Conservation (phyloP, 2,113 vertebrate genomes). For the Sorex araneus region DNA sequence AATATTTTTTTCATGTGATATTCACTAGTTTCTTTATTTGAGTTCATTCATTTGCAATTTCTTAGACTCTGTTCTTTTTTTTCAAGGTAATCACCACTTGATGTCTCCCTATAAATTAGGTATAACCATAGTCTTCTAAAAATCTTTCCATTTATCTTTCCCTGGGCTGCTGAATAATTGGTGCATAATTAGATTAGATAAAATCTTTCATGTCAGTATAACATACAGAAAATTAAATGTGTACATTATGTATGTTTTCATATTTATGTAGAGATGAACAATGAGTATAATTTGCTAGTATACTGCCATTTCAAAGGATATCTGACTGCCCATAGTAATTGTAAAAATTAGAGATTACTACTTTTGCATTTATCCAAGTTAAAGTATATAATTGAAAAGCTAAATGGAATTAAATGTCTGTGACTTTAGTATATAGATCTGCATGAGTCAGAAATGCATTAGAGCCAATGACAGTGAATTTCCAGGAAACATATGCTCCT, state of each 20-base stretch:
- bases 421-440: conserved; percentile 33
- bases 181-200: background rate
- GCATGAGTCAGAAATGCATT: conserved; percentile 42
- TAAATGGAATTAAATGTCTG: conserved; percentile 55
- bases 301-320: conserved; percentile 48
- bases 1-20: background rate
- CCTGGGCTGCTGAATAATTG: background rate
- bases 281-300: conserved; percentile 9
- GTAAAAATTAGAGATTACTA: conserved; percentile 30
- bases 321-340: conserved; percentile 32
- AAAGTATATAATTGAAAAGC: conserved; percentile 63
- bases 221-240: background rate
- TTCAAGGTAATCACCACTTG: background rate
- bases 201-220: background rate
- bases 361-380: conserved; percentile 27
- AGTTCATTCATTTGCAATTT: background rate
- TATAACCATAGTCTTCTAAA: background rate
- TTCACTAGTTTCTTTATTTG: background rate
- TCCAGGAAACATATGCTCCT: background rate
- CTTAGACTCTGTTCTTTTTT: background rate
- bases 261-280: conserved; percentile 29
- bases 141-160: background rate
- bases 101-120: conserved; percentile 32
- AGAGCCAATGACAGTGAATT: background rate
- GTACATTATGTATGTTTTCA: background rate